Base-by-base conservation (phyloP, 2,797 vertebrate species). In the Cyclopterus lumpus region DNA sequence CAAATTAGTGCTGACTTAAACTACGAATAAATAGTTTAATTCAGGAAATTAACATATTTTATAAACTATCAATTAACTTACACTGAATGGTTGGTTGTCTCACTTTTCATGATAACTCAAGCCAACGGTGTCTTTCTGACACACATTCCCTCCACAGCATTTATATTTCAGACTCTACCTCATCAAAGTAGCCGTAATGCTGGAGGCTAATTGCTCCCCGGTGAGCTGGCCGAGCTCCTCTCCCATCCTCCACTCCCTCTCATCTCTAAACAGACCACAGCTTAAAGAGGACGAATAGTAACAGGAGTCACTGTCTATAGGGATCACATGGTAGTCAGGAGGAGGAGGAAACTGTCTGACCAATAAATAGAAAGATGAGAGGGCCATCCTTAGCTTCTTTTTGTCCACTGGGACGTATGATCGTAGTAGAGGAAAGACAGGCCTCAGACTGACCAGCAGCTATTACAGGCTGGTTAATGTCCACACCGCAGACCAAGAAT, bases 191-290 rank as follows among this genome's bases (percentile, higher is more conserved):
- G 71, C 83, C 63, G 71, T 77, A 69, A 85, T 80, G 77, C 71
- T 71, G 62, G 64, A 71, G 51, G 80, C 81, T 92, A 91, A 93
- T 90, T 91, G 89, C 77, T 91, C 84, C 88, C 85, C 1, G 28
- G 83, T 67, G 89, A 86, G 63, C 73, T 69, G 72, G 70, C 70
- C 22, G 53, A 77, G 57, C 82, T 61, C 67, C 46, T 71, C 82
- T 74, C 67, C 85, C 75, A 82, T 84, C 85, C 81, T 83, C 83
- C 71, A 68, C 61, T 69, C 58, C 2, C 76, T 85, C 82, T 88
- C 68, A 64, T 83, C 73, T 86, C 55, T 67, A 15, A 73, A 73
- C n/a, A 66, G 77, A 77, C 71, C 75, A 36, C 68, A 49, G 64
- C 74, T 75, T 67, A 68, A 77, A 70, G 58, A 80, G 65, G 38